Base-by-base conservation (phyloP, 2,888 invertebrate genomes). In the Nematopogon swammerdamellus region DNA sequence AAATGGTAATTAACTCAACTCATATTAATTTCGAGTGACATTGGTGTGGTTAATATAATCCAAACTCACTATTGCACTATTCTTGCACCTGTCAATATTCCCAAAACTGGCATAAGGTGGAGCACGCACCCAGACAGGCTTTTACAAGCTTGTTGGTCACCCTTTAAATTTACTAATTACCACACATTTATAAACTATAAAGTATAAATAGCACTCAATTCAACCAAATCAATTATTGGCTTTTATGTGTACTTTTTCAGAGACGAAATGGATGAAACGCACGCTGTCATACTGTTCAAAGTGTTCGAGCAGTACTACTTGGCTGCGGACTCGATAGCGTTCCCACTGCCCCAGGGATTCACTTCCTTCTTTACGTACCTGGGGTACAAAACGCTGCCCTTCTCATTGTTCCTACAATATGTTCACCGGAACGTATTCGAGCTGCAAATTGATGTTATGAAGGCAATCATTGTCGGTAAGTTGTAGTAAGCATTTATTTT, bases 281-380 rank as follows among this genome's bases (percentile, higher is more conserved):
- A 89, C 63, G 85, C 88, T 52, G 83, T 83, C 64, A 81, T 90
- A 18, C 68, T 94, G 47, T 93, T 93, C 65, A 85, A 88, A 54
- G 81, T 89, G 20, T 70, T 94, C 55, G 94, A 95, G 68, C 85
- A 92, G 58, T 94, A 91, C 70, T 87, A 88, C 59, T 77, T 90
- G 57, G 89, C 92, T 1, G 83, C 88, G 17, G 91, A 91, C 62
- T 86, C 87, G 3, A 82, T 91, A 54, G 92, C 91, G 25, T 95
- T 89, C 67, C 91, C 91, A 0, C 70, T 92, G 55, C 93, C 94
- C 11, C 89, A 91, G 62, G 94, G 94, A 14, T 94, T 94, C 67
- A 88, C 89, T 17, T 92, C 94, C 3, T 95, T 93, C 77, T 91
- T 94, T 67, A 89, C 93, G 2, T 92, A 91, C 68, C 81, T 95